A percentile compares a stretch with the other conserved stretches of the same genome.
These are phyloP conservation scores for Drosophila dunni DNA, from an alignment of 1,140 invertebrate genomes.

Conservation along the genomic window DNA sequence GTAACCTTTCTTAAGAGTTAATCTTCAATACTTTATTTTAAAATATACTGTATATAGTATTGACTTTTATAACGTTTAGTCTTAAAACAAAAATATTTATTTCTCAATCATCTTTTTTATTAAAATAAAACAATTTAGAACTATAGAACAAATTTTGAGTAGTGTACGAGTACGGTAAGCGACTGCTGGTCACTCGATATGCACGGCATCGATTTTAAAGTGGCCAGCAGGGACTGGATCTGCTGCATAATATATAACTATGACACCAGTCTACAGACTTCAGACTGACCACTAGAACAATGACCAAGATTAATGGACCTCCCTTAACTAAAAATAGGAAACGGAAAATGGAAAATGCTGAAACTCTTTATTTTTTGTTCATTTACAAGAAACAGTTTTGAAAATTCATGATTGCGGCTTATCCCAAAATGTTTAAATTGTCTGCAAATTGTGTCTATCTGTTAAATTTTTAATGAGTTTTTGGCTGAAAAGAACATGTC, in stretches of 20 bases:
- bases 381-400: constrained; percentile 10
- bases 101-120: too few species aligned
- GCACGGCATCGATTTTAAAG: constrained; percentile 74
- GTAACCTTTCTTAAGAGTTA: too few species aligned
- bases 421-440: constrained; percentile 21
- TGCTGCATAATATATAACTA: constrained; percentile 76
- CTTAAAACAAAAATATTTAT: too few species aligned
- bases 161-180: not conserved
- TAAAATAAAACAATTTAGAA: too few species aligned
- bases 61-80: too few species aligned
- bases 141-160: too few species aligned
- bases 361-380: constrained; percentile 20
- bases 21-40: too few species aligned
- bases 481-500: constrained; percentile 30
- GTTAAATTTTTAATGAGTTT: constrained; percentile 49
- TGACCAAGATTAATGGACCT: constrained; percentile 71
- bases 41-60: too few species aligned
- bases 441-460: constrained; percentile 35
- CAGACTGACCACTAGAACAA: constrained; percentile 45
- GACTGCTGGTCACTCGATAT: constrained; percentile 67
- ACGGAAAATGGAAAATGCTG: constrained; percentile 42
- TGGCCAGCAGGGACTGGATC: constrained; percentile 40
- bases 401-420: constrained; percentile 42
- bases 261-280: constrained; percentile 49
- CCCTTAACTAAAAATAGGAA: constrained; percentile 31